A percentile compares a stretch with the other conserved stretches of the same genome.
These are phyloP conservation scores for Apogon hyalosoma DNA, from an alignment of 2,797 vertebrate species.

Conservation along the genomic window DNA sequence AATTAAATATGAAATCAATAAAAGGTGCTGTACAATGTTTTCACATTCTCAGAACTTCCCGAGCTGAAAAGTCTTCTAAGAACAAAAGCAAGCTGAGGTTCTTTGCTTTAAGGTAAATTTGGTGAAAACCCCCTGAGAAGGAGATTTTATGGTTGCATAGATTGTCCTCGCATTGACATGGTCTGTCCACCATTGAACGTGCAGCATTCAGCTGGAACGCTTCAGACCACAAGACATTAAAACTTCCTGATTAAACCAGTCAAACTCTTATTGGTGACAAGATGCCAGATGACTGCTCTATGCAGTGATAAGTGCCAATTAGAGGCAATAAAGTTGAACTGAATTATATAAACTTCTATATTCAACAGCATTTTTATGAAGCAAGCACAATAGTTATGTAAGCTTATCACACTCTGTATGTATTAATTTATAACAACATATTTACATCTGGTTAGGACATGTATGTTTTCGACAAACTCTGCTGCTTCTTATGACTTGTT, in stretches of 20 bases:
- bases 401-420: neutral
- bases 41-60: neutral
- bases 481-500: neutral
- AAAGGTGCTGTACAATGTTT: slow-evolving; percentile 7
- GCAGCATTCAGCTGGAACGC: slow-evolving; percentile 6
- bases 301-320: neutral
- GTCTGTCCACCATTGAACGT: neutral
- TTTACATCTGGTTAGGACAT: neutral
- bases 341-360: neutral
- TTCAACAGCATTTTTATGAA: neutral
- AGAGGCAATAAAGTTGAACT: neutral
- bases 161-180: slow-evolving; percentile 28
- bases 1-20: neutral
- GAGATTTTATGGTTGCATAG: slow-evolving; percentile 23
- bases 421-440: neutral
- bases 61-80: neutral
- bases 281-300: neutral
- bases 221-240: slow-evolving; percentile 4
- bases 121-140: neutral
- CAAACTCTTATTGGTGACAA: neutral
- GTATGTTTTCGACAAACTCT: neutral
- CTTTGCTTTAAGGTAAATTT: neutral
- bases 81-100: neutral
- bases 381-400: too few species aligned
- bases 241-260: neutral